Evolutionary conservation across 2,797 vertebrate genomes (phyloP), one percentile per base, ranked within the genome.

Genomic region (Sus cebifrons): DNA sequence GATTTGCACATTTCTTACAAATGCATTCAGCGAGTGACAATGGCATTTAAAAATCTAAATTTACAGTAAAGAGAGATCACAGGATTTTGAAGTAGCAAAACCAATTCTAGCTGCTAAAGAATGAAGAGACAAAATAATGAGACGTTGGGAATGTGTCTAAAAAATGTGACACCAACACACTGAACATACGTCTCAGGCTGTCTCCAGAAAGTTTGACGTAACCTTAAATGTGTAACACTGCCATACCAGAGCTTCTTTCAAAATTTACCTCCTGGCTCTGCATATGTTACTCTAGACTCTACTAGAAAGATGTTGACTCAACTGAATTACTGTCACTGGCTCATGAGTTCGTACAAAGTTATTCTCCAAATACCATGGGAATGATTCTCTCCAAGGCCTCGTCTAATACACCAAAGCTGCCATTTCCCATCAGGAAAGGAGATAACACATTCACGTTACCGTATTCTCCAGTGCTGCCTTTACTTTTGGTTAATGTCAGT

Each of bases 21-120:
- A 95, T 91, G 56, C 95, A 91, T 97, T 98, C 90, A 91, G 89
- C 68, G 93, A 97, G 92, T 75, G 49, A 91, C 87, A 96, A 56
- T 86, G 88, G 81, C 75, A 64, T 83, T 97, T 96, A 94, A 94
- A 97, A 97, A 97, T 87, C 95, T 94, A 97, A 96, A 93, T 79
- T 97, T 96, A 73, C 56, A 90, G 86, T 96, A 90, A 97, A 95
- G n/a, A 97, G 91, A 68, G 93, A 96, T 36, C 62, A 91, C 12
- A 97, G 60, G 14, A 70, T 89, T 96, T 88, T 85, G 77, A 94
- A 86, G 29, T 3, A 77, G 90, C 56, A 98, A 97, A 98, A 82
- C 67, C 71, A 85, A 97, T 98, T 85, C 96, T 92, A 97, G 81
- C 56, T 92, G 65, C 93, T 98, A 75, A 97, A 97, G 94, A 97